Evolutionary conservation across 2,888 invertebrate genomes (phyloP).

Genomic region (Cotesia congregata): DNA sequence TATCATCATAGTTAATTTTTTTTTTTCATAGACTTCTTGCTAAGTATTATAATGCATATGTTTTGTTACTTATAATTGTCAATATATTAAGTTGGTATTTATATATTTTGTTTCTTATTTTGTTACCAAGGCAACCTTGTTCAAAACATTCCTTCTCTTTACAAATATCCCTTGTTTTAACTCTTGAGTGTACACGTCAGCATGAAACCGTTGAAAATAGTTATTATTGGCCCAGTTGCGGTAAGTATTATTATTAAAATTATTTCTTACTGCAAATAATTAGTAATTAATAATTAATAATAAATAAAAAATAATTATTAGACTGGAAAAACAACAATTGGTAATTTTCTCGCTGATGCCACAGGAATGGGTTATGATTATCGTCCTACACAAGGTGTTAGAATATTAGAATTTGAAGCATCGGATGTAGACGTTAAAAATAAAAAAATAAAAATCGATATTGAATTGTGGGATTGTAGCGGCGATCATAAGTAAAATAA

Average conservation of each 20-base stretch:
- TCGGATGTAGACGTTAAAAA: conserved; percentile 75
- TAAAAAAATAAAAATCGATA: conserved; percentile 75
- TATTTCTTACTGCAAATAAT: conserved; percentile 5
- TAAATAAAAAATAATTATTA: conserved; percentile 57
- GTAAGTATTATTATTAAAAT: conserved; percentile 65
- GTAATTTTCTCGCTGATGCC: conserved; percentile 81
- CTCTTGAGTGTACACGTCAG: not conserved
- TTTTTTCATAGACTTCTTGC: not conserved
- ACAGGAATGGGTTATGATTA: conserved; percentile 76
- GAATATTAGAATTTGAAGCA: conserved; percentile 84
- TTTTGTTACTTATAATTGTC: not conserved
- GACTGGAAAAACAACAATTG: conserved; percentile 81
- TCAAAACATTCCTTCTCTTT: not conserved
- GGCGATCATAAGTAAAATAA: conserved; percentile 78
- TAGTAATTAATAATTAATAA: not conserved
- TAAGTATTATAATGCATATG: not conserved
- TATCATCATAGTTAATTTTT: not conserved
- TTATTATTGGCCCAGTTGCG: conserved; percentile 74
- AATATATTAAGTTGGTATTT: not conserved
- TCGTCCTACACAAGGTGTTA: conserved; percentile 80
- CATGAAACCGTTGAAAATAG: conserved; percentile 72
- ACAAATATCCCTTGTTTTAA: too few species aligned
- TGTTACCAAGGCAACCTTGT: conserved; percentile 38
- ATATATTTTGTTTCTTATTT: conserved; percentile 12
- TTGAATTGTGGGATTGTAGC: conserved; percentile 87